Evolutionary conservation across 2,888 invertebrate species (phyloP), one percentile per base, ranked within the genome.

Genomic region (Nipponacmea schrenckii): DNA sequence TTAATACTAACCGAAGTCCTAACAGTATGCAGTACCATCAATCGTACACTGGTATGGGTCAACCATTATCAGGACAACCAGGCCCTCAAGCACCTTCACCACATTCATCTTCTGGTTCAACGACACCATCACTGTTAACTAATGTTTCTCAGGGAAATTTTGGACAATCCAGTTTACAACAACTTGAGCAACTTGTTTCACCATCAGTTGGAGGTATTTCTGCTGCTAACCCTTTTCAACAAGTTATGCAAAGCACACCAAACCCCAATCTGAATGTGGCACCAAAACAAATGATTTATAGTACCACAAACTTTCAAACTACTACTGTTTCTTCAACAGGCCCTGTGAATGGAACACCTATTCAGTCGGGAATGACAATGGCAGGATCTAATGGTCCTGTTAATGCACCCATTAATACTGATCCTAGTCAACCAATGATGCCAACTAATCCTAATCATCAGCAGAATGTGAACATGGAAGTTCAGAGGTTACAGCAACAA

Each of bases 401-500:
- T 50, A 70, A 73, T n/a, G 79, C 80, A 12, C 79, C 80, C 2
- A 71, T 80, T 26, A 82, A 80, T 69, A 81, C 80, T 12, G 80
- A 73, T 67, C 76, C 71, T 62, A 72, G 69, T 17, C 50, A 46
- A 27, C 64, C 63, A n/a, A 69, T 72, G 69, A 62, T 71, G 26
- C 65, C 65, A 27, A 56, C 20, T 26, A 48, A 62, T 12, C 56
- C 56, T 14, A 69, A 69, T 67, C 39, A 39, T 39, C 76, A 76
- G n/a, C 78, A 78, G 31, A 77, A 78, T 69, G 72, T 79, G 1
- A 79, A 79, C 64, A 68, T 79, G 62, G 84, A 86, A 71, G 80
- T 84, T 24, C 83, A 83, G 63, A 75, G 80, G 45, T 76, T 87
- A 15, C 85, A 84, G 69, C 84, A 84, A 69, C 86, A 87, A 77